Evolutionary conservation across 2,888 invertebrate species (phyloP), one percentile per base, ranked within the genome.

Genomic region (Epicampocera succincta): DNA sequence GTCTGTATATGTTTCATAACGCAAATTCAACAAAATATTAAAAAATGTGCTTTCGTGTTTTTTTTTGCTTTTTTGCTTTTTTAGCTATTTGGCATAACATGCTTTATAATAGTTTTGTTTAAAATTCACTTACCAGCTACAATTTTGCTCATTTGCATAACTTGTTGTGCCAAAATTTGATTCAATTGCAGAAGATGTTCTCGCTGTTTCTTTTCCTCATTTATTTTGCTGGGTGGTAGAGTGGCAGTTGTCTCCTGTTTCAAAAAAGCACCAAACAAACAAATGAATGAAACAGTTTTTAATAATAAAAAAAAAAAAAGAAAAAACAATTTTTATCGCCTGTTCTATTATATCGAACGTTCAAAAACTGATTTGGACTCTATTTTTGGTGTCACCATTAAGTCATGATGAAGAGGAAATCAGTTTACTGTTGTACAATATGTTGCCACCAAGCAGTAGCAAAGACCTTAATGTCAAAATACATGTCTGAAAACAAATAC

Each of bases 61-160:
- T 78, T 65, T 50, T 50, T 15, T 61, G 48, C 33, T 38, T 54
- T 65, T 33, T 11, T 44, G 50, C 60, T 65, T 29, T 52, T 44
- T 63, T 0, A 54, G 66, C 44, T 33, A 58, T 63, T 75, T 68
- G 66, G 69, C 61, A 63, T 77, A 73, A 72, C 78, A 80, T 76
- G 76, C 76, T 66, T 76, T 63, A 58, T 61, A 58, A 65, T 52
- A 61, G 61, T 76, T 68, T 76, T 74, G 42, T 52, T 65, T 74
- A 58, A 80, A 61, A 52, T 80, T 50, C 52, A 92, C 93, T 93
- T 93, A 98, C 98, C 98, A 92, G 98, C 98, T 87, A 97, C 97
- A 90, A 97, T 96, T 93, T 97, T 97, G 92, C 97, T 97, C 93
- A 96, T 97, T 92, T 97, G 96, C 93, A 97, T 98, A 87, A 98